phyloP scores from a whole-genome alignment of 2,113 vertebrate species.

The Caloenas nicobarica region DNA sequence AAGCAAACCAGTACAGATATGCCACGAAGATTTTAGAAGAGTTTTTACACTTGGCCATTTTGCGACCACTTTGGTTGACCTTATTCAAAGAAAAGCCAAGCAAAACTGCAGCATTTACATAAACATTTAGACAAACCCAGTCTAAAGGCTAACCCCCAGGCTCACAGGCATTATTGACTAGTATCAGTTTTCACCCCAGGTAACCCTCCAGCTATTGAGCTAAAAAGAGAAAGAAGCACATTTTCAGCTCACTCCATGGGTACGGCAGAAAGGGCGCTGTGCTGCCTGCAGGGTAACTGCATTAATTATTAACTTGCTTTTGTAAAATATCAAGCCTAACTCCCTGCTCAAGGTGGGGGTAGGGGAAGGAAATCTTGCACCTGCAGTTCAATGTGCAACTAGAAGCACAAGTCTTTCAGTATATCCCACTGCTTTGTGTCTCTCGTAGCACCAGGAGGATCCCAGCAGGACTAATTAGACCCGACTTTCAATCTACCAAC shows the following conservation, averaged over 20 bases:
- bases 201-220: not conserved
- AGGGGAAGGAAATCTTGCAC: not conserved
- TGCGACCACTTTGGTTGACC: not conserved
- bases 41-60: not conserved
- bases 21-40: not conserved
- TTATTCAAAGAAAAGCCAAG: not conserved
- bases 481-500: not conserved
- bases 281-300: slow-evolving; percentile 32
- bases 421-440: not conserved
- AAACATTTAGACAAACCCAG: not conserved
- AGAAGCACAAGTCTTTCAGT: not conserved
- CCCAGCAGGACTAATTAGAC: not conserved
- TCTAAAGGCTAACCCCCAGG: not conserved
- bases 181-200: slow-evolving; percentile 26
- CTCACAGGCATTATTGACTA: not conserved
- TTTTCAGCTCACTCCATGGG: slow-evolving; percentile 37
- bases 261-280: not conserved
- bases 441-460: not conserved
- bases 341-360: not conserved
- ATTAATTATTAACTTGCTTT: slow-evolving; percentile 76
- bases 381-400: not conserved
- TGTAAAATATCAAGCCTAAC: slow-evolving; percentile 50
- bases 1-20: not conserved
- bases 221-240: slow-evolving; percentile 13
- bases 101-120: not conserved